Conservation (phyloP, 2,797 vertebrate genomes). For the Acropternis orthonyx region DNA sequence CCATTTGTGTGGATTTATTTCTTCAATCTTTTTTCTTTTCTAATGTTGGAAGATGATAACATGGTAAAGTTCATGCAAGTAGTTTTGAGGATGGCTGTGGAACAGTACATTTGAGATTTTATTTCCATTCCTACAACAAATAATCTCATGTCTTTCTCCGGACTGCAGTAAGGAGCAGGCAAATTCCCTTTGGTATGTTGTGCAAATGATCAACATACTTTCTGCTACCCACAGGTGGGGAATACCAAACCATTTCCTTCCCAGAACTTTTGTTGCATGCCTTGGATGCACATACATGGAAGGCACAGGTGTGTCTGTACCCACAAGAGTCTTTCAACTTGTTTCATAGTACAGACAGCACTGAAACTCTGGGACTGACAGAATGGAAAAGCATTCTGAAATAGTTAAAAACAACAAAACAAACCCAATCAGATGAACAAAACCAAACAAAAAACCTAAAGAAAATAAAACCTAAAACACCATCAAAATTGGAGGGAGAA, state of each 20-base stretch:
- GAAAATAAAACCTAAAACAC: fast-evolving
- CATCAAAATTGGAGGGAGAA: background rate
- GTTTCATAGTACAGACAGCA: background rate
- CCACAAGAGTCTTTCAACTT: background rate
- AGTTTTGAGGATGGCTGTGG: background rate
- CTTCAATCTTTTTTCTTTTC: background rate
- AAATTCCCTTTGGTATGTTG: background rate
- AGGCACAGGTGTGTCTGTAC: background rate
- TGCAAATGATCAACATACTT: background rate
- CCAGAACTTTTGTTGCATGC: background rate
- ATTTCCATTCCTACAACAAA: background rate
- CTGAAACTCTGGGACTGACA: background rate
- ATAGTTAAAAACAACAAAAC: fast-evolving
- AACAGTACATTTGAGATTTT: background rate
- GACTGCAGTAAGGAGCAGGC: background rate
- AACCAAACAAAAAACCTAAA: background rate
- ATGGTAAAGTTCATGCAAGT: background rate
- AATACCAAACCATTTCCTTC: background rate
- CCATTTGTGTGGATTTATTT: background rate
- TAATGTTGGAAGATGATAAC: background rate
- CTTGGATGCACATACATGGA: fast-evolving
- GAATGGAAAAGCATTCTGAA: background rate
- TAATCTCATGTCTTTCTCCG: background rate
- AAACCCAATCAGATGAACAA: background rate
- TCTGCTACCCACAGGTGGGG: background rate